Evolutionary conservation across 2,797 vertebrate species (phyloP).

Genomic region (Chaetodon trifasciatus): DNA sequence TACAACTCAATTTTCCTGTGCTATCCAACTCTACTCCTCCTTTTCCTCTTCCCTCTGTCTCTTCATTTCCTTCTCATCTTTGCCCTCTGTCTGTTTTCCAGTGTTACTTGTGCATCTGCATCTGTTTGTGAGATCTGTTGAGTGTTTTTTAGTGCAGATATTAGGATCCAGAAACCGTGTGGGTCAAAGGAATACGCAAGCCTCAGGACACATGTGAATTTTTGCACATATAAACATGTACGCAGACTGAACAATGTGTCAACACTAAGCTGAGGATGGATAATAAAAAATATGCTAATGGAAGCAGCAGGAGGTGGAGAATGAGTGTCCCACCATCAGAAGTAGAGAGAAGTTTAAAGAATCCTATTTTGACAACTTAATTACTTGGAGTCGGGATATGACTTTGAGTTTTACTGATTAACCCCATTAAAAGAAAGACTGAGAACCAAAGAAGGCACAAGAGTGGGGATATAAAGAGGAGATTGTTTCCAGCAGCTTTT

Average conservation of each 20-base stretch:
- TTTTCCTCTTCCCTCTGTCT: conserved; percentile 33
- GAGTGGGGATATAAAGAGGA: conserved; percentile 51
- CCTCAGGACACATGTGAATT: conserved; percentile 7
- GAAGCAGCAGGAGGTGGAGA: conserved; percentile 61
- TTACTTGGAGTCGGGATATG: conserved; percentile 78
- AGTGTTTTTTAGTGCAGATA: conserved; percentile 28
- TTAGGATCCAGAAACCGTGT: conserved; percentile 16
- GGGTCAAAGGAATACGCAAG: conserved; percentile 4
- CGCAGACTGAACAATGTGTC: conserved; percentile 60
- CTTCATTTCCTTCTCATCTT: conserved; percentile 35
- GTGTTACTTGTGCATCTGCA: background rate
- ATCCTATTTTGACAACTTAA: conserved; percentile 83
- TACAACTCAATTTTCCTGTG: conserved; percentile 64
- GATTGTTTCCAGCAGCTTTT: conserved; percentile 74
- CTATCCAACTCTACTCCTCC: conserved; percentile 42
- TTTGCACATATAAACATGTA: conserved; percentile 10
- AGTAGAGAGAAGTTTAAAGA: conserved; percentile 69
- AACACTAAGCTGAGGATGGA: conserved; percentile 68
- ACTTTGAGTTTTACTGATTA: conserved; percentile 80
- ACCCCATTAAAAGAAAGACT: conserved; percentile 61
- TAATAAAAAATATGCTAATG: conserved; percentile 82
- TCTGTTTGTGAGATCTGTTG: background rate
- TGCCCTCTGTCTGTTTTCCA: conserved; percentile 23
- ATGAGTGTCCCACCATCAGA: conserved; percentile 56
- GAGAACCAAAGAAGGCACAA: conserved; percentile 52